Evolutionary conservation across 2,888 invertebrate genomes (phyloP).

Genomic region (Aphodius granarius): DNA sequence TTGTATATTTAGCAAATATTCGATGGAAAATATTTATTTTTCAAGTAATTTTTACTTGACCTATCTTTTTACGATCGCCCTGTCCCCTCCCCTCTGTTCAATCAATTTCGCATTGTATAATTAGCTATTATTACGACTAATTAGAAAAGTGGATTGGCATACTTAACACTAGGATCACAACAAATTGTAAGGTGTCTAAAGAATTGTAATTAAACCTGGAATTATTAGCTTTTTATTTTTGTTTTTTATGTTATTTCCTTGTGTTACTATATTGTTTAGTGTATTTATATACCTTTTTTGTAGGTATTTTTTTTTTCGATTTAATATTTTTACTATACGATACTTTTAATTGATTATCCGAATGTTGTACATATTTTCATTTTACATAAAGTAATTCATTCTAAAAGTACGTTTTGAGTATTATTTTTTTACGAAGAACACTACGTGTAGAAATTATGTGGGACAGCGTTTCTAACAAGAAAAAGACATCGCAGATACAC

Average conservation of each 20-base stretch:
- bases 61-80: neutral
- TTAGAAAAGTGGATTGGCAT: neutral
- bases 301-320: constrained; percentile 8
- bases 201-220: neutral
- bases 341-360: constrained; percentile 2
- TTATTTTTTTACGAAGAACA: no score
- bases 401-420: constrained; percentile 8
- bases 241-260: constrained; percentile 3
- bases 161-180: neutral
- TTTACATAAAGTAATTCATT: constrained; percentile 14
- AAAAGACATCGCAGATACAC: no score
- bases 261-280: constrained; percentile 8
- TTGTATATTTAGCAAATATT: neutral
- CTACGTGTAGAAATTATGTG: no score
- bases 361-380: constrained; percentile 13
- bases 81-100: neutral
- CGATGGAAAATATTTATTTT: neutral
- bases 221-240: neutral
- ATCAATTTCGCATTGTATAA: neutral
- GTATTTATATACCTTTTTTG: constrained; percentile 7
- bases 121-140: neutral
- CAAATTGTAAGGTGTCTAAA: neutral
- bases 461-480: no score
- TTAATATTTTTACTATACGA: constrained; percentile 10
- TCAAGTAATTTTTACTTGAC: neutral